Base-by-base conservation (phyloP, 1,140 invertebrate species). In the Semibalanus balanoides region DNA sequence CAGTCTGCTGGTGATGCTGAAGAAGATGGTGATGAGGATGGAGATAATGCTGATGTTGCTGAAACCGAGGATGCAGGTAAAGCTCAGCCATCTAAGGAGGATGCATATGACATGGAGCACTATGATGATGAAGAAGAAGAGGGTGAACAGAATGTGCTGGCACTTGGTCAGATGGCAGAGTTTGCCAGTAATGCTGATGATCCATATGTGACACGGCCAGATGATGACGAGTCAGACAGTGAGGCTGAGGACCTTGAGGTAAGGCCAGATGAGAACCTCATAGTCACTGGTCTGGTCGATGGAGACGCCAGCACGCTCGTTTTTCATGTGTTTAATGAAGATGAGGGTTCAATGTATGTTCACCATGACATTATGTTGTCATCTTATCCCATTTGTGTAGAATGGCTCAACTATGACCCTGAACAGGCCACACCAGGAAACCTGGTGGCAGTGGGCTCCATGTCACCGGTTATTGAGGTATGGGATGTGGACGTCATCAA, bases 401-500 rank as follows among this genome's bases (percentile, higher is more conserved):
- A 97, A 84, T 97, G 95, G 93, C 83, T 97, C 51, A 90, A 92
- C 83, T 94, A 90, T 85, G 91, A 96, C 83, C 88, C 91, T 0
- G 43, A 83, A 83, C 84, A 77, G 85, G 77, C 86, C 88, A 84
- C 89, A 51, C 29, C 77, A 86, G 94, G 90, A 29, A 98, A 96
- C 83, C 89, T 95, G 79, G 90, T 94, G 80, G 96, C 95, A 7
- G 87, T 98, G 80, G 96, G 95, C 27, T 91, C 89, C 69, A 96
- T 98, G 93, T 89, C 90, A 78, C 90, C 95, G 0, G 88, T 93
- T 72, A 97, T 99, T 77, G 90, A 94, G 78, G 88, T 98, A 22
- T 98, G 96, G 96, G 95, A 99, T 84, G 84, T 98, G 40, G 96
- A 98, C 85, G 87, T 98, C 75, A 89, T 97, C 75, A 92, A 97